Conservation (phyloP, 1,140 invertebrate species). For the Cotesia vestalis region DNA sequence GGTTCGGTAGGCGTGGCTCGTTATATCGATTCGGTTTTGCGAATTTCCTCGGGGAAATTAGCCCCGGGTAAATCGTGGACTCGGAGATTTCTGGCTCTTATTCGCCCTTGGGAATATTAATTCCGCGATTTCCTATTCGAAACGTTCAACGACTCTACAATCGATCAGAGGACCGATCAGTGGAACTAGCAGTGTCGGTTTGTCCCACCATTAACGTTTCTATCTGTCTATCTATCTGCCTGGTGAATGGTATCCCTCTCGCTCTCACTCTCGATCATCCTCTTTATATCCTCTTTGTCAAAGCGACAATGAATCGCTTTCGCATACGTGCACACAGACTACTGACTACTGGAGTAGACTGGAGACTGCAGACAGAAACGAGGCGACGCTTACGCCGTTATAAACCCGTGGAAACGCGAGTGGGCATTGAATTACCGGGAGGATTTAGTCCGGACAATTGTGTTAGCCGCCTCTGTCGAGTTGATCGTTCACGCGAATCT, state of each 20-base stretch:
- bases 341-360: too few relatives aligned
- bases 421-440: slow-evolving; percentile 43
- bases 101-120: slow-evolving; percentile 34
- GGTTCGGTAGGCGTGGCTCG: slow-evolving; percentile 34
- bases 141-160: slow-evolving; percentile 30
- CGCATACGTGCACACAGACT: slow-evolving; percentile 17
- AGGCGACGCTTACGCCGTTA: slow-evolving; percentile 30
- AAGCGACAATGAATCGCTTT: slow-evolving; percentile 37
- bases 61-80: slow-evolving; percentile 37
- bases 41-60: slow-evolving; percentile 55
- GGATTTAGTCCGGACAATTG: slow-evolving; percentile 40
- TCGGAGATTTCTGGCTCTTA: slow-evolving; percentile 29
- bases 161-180: slow-evolving; percentile 2
- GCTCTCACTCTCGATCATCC: not conserved
- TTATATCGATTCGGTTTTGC: slow-evolving; percentile 45
- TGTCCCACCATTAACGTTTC: slow-evolving; percentile 36
- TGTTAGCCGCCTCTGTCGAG: slow-evolving; percentile 41
- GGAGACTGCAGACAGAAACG: slow-evolving; percentile 3
- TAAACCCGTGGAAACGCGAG: slow-evolving; percentile 35
- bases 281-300: slow-evolving; percentile 31
- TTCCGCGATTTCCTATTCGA: slow-evolving; percentile 33
- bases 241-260: too few relatives aligned
- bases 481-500: slow-evolving; percentile 42
- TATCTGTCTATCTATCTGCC: slow-evolving; percentile 14
- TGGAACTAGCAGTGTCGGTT: too few relatives aligned